These are phyloP conservation scores for Archocentrus centrarchus DNA, from an alignment of 2,113 vertebrate genomes.

Conservation along the genomic window DNA sequence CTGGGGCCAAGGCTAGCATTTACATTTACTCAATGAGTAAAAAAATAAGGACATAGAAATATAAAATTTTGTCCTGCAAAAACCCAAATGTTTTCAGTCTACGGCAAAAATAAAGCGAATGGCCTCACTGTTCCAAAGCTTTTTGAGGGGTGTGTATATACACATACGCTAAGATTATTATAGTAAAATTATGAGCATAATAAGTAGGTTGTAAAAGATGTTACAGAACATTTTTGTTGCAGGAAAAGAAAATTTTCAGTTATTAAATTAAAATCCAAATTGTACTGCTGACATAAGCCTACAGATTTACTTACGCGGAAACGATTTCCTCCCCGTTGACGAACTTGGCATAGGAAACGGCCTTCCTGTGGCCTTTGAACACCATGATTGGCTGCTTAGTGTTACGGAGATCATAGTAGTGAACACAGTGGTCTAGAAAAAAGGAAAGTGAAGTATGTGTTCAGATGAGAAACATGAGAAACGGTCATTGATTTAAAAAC, in stretches of 20 bases:
- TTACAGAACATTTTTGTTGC: not conserved
- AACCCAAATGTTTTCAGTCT: too few species aligned
- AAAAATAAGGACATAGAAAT: too few species aligned
- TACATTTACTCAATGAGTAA: not conserved
- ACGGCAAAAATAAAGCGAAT: too few species aligned
- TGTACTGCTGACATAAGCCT: not conserved
- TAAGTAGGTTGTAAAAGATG: not conserved
- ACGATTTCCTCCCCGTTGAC: slow-evolving; percentile 99
- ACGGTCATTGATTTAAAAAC: not conserved
- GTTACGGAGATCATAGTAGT: slow-evolving; percentile 99
- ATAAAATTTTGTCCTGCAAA: not conserved
- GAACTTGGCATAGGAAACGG: slow-evolving; percentile 98
- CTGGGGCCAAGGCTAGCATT: not conserved
- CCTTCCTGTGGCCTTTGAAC: slow-evolving; percentile 98
- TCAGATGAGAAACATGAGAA: not conserved
- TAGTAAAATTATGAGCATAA: not conserved
- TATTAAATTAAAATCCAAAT: not conserved
- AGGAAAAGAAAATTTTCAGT: not conserved
- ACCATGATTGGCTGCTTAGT: slow-evolving; percentile 99
- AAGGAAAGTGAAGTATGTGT: not conserved
- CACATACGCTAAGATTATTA: too few species aligned
- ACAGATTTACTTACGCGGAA: slow-evolving; percentile 90
- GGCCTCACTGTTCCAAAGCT: too few species aligned
- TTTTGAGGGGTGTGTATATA: too few species aligned
- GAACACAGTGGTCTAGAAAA: slow-evolving; percentile 95